These are phyloP conservation scores for Caenorhabditis sp. DNA, from an alignment of 2,888 invertebrate species.

Conservation along the genomic window DNA sequence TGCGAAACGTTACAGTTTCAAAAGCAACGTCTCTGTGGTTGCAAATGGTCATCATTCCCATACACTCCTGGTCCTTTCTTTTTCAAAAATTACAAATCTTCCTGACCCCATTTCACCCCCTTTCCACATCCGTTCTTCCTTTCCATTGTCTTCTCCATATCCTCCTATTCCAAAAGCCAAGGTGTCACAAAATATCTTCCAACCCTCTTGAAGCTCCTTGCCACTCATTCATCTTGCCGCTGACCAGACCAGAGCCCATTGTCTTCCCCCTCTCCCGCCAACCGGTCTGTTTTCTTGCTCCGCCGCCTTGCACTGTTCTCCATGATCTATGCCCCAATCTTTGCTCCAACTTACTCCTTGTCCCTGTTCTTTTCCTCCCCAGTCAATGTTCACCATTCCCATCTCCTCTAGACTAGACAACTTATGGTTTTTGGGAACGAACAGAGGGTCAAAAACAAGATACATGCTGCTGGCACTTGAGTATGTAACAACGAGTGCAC, in stretches of 20 bases:
- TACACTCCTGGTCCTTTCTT: too few species aligned
- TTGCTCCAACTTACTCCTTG: slow-evolving; percentile 26
- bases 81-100: too few species aligned
- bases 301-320: neutral
- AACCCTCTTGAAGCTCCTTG: slow-evolving; percentile 34
- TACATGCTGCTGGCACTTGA: slow-evolving; percentile 40
- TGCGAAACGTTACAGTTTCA: too few species aligned
- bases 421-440: slow-evolving; percentile 21
- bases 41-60: too few species aligned
- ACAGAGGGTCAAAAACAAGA: slow-evolving; percentile 47
- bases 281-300: slow-evolving; percentile 42
- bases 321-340: slow-evolving; percentile 32
- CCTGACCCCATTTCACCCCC: too few species aligned
- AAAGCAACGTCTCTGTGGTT: too few species aligned
- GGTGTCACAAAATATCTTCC: neutral
- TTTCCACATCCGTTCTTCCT: too few species aligned
- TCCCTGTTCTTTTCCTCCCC: too few species aligned
- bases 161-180: too few species aligned
- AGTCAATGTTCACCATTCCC: too few species aligned
- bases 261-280: slow-evolving; percentile 18
- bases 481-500: slow-evolving; percentile 50
- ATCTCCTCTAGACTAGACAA: slow-evolving; percentile 22
- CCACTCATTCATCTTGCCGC: slow-evolving; percentile 35
- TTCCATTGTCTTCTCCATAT: neutral
- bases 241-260: slow-evolving; percentile 45